Evolutionary conservation across 92 coral and sea anemone genomes (phyloP).

Genomic region (Paramuricea clavata): DNA sequence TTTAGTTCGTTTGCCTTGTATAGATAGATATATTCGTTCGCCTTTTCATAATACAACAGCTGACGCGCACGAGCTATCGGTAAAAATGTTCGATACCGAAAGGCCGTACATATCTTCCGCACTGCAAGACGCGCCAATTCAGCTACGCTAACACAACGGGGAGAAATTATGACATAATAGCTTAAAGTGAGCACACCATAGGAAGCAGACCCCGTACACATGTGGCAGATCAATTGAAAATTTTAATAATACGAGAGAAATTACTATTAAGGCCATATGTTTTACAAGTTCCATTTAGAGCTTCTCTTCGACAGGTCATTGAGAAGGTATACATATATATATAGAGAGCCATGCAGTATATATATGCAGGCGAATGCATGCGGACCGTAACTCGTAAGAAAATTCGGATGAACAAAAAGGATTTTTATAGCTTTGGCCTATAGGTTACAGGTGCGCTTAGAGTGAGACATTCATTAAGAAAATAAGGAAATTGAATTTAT

Average conservation of each 20-base stretch:
- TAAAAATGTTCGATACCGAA: not conserved
- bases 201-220: slow-evolving; percentile 32
- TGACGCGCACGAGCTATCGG: slow-evolving; percentile 37
- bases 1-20: slow-evolving; percentile 12
- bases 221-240: slow-evolving; percentile 38
- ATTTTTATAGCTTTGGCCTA: not conserved
- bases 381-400: too few species aligned
- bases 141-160: not conserved
- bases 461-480: not conserved
- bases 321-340: too few species aligned
- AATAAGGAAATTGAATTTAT: slow-evolving; percentile 37
- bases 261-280: slow-evolving; percentile 49
- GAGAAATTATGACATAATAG: slow-evolving; percentile 38
- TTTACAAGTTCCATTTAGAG: not conserved
- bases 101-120: slow-evolving; percentile 14
- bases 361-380: too few species aligned
- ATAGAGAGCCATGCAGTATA: too few species aligned
- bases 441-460: not conserved
- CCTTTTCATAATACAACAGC: slow-evolving; percentile 25
- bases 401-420: not conserved
- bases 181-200: slow-evolving; percentile 44
- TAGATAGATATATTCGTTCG: not conserved
- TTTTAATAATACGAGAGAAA: not conserved
- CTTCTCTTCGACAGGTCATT: not conserved
- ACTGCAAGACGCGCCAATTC: slow-evolving; percentile 32